These are phyloP conservation scores for Gymnarchus niloticus DNA, from an alignment of 2,113 vertebrate genomes.

Conservation along the genomic window DNA sequence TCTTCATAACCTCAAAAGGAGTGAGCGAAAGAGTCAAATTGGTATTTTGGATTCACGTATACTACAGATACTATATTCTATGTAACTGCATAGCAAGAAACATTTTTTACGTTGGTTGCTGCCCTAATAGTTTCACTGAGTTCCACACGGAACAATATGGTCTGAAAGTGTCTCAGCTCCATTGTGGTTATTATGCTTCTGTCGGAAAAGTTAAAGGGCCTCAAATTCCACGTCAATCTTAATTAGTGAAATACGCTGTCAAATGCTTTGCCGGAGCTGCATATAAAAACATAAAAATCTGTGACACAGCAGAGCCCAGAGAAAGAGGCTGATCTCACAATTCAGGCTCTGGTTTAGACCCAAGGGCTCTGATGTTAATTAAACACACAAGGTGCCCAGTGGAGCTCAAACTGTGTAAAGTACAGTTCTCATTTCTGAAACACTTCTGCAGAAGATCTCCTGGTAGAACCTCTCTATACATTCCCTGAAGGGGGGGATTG, in stretches of 20 bases:
- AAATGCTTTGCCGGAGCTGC: neutral
- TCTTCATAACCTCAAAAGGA: neutral
- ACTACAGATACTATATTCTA: neutral
- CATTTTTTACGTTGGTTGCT: neutral
- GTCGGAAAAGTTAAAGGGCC: neutral
- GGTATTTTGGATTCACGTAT: neutral
- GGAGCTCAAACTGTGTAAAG: neutral
- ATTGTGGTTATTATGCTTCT: neutral
- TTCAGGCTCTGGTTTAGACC: neutral
- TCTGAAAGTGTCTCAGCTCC: neutral
- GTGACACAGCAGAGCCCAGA: neutral
- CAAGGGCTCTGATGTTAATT: neutral
- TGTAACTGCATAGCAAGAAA: neutral
- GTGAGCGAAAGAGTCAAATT: neutral
- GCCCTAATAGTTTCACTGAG: constrained; percentile 2
- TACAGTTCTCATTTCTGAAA: neutral
- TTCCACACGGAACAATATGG: neutral
- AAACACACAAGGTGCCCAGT: neutral
- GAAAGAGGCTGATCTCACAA: neutral
- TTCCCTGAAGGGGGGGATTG: neutral
- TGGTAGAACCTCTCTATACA: neutral
- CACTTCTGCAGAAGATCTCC: neutral
- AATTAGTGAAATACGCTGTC: neutral
- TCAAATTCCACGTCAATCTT: neutral
- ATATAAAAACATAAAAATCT: neutral